Conservation (phyloP, 2,888 invertebrate species). For the Himalopsyche kuldschensis region DNA sequence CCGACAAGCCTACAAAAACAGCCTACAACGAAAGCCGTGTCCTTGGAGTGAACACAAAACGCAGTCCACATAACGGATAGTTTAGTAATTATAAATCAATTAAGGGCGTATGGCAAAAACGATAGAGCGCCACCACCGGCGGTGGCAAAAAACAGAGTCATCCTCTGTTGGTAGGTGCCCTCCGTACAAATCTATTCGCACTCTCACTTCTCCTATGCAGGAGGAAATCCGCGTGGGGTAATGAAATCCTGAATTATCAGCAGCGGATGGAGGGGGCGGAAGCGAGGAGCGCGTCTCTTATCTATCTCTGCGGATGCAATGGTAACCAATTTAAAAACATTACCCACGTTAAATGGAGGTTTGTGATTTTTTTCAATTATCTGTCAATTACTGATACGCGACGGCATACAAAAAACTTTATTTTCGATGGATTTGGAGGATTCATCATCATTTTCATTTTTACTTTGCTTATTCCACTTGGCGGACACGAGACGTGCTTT, state of each 20-base stretch:
- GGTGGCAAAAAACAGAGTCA: background rate
- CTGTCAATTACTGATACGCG: background rate
- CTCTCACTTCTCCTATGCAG: background rate
- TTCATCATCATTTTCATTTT: no score
- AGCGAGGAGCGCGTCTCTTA: background rate
- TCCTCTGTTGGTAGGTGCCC: background rate
- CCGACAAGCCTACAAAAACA: background rate
- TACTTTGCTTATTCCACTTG: no score
- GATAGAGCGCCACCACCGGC: background rate
- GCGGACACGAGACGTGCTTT: no score
- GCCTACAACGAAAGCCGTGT: background rate
- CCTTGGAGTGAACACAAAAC: background rate
- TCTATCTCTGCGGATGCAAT: background rate
- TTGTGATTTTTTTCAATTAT: background rate
- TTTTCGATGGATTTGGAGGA: no score
- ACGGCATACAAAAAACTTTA: background rate
- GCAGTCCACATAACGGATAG: background rate
- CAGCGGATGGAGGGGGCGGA: no score
- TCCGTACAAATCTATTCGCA: background rate
- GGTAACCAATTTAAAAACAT: background rate
- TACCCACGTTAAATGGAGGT: background rate
- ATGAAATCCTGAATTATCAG: background rate
- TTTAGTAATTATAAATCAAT: background rate
- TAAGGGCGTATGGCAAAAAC: background rate
- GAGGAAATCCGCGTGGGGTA: background rate